Evolutionary conservation across 2,113 vertebrate species (phyloP), one percentile per base, ranked within the genome.

Genomic region (Pipra filicauda): DNA sequence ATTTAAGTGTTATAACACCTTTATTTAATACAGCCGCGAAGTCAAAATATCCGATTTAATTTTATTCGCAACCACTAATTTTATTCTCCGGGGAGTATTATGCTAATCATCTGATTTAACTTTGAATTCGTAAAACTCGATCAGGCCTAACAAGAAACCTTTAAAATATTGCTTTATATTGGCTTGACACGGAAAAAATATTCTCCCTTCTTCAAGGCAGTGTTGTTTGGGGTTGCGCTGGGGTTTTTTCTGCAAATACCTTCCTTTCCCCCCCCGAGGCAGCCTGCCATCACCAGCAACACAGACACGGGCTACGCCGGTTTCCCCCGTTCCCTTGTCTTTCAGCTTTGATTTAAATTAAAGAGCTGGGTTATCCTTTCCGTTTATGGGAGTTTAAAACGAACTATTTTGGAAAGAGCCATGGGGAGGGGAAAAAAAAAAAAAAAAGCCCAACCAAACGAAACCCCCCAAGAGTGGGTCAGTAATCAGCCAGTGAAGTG

Each of bases 281-380:
- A 93, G 23, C 39, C 37, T 75, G 13, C 55, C 43, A 31, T 18
- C 61, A 33, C 3, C 69, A 62, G 1, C 58, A 69, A 1, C 59
- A 18, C 46, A 31, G 84, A 48, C 71, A 48, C 8, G 35, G 43
- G 46, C 24, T 69, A 35, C 6, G 2, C 44, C 33, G 52, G 51
- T 70, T 85, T 89, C 64, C 19, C 44, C 9, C 3, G 5, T 67
- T 85, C 58, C 9, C 26, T 70, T 79, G 59, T 44, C 49, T 33
- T 70, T 72, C 69, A 72, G 39, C 18, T 95, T 94, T 89, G 62
- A 79, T 91, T 97, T 97, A 85, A 96, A 85, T 93, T 91, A 92
- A 88, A 59, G 58, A 31, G 5, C 48, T 43, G 33, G 11, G 28
- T 62, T 85, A 30, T 82, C n/a, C 37, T 51, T 91, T 43, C 46